Evolutionary conservation across 1,140 invertebrate genomes (phyloP), one percentile per base, ranked within the genome.

Genomic region (Stenopsyche tienmushanensis): DNA sequence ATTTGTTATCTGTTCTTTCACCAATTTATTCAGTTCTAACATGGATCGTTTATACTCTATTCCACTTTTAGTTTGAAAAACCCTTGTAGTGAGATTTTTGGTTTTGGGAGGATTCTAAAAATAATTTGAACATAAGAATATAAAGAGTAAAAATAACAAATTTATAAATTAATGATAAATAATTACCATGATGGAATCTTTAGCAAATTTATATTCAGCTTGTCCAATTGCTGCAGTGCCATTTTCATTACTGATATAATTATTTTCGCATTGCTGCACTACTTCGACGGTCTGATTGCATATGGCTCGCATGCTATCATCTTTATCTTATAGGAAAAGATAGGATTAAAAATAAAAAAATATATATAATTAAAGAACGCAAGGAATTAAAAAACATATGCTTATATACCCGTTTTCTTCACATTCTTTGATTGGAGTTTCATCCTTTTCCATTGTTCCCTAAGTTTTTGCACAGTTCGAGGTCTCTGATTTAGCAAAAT

Each of bases 381-480:
- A n/a, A n/a, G n/a, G n/a, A n/a, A n/a, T n/a, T n/a, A n/a, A n/a
- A n/a, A n/a, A n/a, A n/a, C n/a, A n/a, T n/a, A n/a, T 23, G 24
- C 18, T 23, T 34, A 39, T 24, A 29, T 25, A 69, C 67, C 54
- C 62, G 65, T 66, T 26, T 69, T 69, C 53, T 69, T 69, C 1
- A 59, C 25, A 17, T 57, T 66, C 34, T 66, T 69, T 2, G 63
- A 63, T 8, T 59, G 53, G 9, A 69, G 42, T 66, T 70, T 70
- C 64, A 70, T 66, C 49, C 68, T 25, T 41, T 70, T 70, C 68
- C 68, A 70, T 24, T 70, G 68, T 41, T 70, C 68, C 52, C 68
- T 52, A 3, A 70, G 62, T 62, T 70, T 70, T 42, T 70, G 68
- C n/a, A 70, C 68, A 25, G 68, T 64, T 26, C 68, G 24, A 13